These are phyloP conservation scores for Drosophila dunni DNA, from an alignment of 1,140 invertebrate genomes.

Conservation along the genomic window DNA sequence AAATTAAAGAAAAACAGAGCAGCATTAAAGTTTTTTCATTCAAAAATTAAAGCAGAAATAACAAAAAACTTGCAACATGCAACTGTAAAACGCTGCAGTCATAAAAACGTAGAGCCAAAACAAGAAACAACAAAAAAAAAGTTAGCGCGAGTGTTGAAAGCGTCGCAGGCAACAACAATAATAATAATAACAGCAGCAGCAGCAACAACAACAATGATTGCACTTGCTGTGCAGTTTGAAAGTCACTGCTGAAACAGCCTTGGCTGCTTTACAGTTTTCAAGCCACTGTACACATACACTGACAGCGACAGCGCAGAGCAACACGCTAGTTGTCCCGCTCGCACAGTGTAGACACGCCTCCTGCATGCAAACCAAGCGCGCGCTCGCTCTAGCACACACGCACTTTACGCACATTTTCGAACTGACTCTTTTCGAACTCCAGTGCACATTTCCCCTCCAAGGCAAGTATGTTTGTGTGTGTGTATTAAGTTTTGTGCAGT, in stretches of 20 bases:
- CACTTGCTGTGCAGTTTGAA: conserved; percentile 33
- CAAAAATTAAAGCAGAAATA: conserved; percentile 30
- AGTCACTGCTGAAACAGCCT: conserved; percentile 18
- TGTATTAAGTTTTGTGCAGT: conserved; percentile 40
- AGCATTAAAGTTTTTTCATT: conserved; percentile 18
- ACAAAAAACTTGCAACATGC: conserved; percentile 16
- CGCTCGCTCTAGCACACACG: conserved; percentile 14
- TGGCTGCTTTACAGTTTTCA: conserved; percentile 23
- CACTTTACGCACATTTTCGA: conserved; percentile 30
- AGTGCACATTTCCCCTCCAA: conserved; percentile 30
- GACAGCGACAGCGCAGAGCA: background rate
- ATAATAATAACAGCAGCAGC: conserved; percentile 22
- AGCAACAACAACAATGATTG: conserved; percentile 10
- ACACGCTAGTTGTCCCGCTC: conserved; percentile 31
- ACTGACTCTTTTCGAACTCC: conserved; percentile 20
- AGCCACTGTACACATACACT: background rate
- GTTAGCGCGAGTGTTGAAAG: conserved; percentile 45
- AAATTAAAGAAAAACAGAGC: conserved; percentile 79
- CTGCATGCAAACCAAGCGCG: background rate
- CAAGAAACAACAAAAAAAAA: conserved; percentile 32
- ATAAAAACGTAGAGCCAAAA: conserved; percentile 47
- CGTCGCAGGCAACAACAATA: conserved; percentile 28
- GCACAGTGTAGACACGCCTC: conserved; percentile 47
- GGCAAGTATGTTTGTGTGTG: conserved; percentile 6
- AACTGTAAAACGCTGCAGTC: conserved; percentile 47